Percentiles rank a stretch among this genome's conserved stretches.
phyloP scores from a whole-genome alignment of 1,140 invertebrate genomes.

The Teleogryllus occipitalis region DNA sequence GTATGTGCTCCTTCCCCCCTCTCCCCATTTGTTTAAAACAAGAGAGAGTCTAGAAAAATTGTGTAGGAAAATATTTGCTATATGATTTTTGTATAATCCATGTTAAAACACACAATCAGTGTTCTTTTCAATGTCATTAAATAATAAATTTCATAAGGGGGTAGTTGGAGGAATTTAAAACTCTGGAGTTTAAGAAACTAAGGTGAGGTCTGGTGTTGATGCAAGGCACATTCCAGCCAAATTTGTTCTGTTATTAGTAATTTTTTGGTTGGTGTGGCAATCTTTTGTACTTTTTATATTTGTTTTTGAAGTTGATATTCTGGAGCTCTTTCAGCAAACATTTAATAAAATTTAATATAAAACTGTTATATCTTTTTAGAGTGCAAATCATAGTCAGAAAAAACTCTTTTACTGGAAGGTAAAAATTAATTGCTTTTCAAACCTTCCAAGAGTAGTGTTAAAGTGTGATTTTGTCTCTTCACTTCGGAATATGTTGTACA shows the following conservation, averaged over 20 bases:
- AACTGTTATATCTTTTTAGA: background rate
- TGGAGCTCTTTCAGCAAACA: background rate
- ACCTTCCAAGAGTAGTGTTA: conserved; percentile 1
- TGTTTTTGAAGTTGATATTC: background rate
- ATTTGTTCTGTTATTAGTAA: background rate
- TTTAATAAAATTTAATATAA: background rate
- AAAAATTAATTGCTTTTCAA: background rate
- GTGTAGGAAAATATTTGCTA: too few relatives aligned
- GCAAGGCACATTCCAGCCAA: background rate
- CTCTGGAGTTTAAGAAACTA: background rate
- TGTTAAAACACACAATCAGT: too few relatives aligned
- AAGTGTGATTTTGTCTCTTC: conserved; percentile 4
- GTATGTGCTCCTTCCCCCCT: too few relatives aligned
- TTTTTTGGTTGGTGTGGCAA: background rate
- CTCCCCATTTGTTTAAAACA: too few relatives aligned
- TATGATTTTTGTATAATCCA: too few relatives aligned
- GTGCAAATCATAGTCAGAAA: background rate
- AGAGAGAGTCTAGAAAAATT: too few relatives aligned
- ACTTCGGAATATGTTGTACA: conserved; percentile 15
- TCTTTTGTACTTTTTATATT: background rate
- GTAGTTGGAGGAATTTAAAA: too few relatives aligned
- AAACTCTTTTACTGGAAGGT: background rate
- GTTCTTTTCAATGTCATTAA: too few relatives aligned
- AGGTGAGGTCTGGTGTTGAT: background rate
- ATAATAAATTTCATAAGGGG: too few relatives aligned